phyloP scores from a whole-genome alignment of 2,888 invertebrate genomes.

The Leptopilina syphax region DNA sequence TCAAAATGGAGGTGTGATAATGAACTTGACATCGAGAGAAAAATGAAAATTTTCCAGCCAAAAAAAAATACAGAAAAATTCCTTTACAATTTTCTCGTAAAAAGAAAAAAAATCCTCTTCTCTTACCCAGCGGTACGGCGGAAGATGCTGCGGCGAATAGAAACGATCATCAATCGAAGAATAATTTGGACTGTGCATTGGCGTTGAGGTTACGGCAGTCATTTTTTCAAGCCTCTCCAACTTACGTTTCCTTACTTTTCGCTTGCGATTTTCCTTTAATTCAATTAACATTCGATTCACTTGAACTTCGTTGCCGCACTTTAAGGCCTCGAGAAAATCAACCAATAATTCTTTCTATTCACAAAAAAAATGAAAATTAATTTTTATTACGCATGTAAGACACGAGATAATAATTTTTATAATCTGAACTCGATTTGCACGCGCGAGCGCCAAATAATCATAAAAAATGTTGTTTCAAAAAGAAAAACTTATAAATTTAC shows the following conservation, averaged over 20 bases:
- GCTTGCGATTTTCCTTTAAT: slow-evolving; percentile 69
- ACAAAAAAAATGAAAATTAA: slow-evolving; percentile 31
- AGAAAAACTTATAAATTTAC: slow-evolving; percentile 56
- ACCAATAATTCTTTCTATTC: slow-evolving; percentile 69
- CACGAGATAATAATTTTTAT: neutral
- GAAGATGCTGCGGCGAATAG: slow-evolving; percentile 61
- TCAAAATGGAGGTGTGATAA: slow-evolving; percentile 23
- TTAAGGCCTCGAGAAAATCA: slow-evolving; percentile 68
- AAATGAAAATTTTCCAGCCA: neutral
- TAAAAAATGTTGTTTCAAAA: neutral
- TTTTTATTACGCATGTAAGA: no score
- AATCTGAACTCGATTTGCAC: neutral
- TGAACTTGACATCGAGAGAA: neutral
- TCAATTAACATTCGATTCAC: slow-evolving; percentile 65
- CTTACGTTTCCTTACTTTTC: slow-evolving; percentile 56
- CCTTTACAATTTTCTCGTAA: neutral
- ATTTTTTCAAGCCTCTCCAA: slow-evolving; percentile 46
- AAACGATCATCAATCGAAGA: slow-evolving; percentile 67
- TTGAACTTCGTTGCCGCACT: slow-evolving; percentile 65
- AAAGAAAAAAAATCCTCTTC: slow-evolving; percentile 19
- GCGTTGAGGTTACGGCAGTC: slow-evolving; percentile 60
- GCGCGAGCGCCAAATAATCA: neutral
- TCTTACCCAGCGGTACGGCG: slow-evolving; percentile 71
- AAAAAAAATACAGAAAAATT: no score
- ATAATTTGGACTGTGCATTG: slow-evolving; percentile 65